A percentile compares a stretch with the other conserved stretches of the same genome.
phyloP scores from a whole-genome alignment of 1,140 invertebrate species.

The Popillia japonica region DNA sequence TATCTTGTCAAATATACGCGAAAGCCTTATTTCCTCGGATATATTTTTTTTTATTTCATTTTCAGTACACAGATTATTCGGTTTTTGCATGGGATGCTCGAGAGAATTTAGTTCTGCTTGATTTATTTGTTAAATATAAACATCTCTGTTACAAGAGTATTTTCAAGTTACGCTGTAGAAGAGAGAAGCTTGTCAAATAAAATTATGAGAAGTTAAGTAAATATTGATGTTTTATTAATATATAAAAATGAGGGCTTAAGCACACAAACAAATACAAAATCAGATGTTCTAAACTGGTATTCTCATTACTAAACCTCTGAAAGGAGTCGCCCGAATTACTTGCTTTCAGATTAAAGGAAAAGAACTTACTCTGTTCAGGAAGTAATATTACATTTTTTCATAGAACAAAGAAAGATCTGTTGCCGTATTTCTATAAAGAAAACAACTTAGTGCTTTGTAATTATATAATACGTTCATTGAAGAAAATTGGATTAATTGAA shows the following conservation, averaged over 20 bases:
- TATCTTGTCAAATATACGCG: background rate
- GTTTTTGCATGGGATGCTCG: background rate
- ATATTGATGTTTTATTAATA: no score
- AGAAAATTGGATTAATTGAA: no score
- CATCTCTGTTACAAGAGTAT: background rate
- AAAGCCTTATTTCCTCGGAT: background rate
- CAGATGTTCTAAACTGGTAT: no score
- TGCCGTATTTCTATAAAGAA: no score
- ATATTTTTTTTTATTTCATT: background rate
- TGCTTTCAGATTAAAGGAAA: no score
- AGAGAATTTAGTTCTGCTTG: background rate
- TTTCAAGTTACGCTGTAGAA: background rate
- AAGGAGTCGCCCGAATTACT: no score
- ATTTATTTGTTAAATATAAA: constrained; percentile 1
- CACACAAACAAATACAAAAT: background rate
- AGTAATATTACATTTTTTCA: no score
- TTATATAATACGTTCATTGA: no score
- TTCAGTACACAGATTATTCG: background rate
- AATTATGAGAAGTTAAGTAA: background rate
- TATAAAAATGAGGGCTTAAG: background rate
- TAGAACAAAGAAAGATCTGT: no score
- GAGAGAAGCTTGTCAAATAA: background rate
- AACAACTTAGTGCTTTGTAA: no score
- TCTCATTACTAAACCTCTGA: no score
- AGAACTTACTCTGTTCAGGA: no score